A percentile compares a stretch with the other conserved stretches of the same genome.
Evolutionary conservation across 1,140 invertebrate genomes (phyloP).

Genomic region (Cyphomyrmex costatus): DNA sequence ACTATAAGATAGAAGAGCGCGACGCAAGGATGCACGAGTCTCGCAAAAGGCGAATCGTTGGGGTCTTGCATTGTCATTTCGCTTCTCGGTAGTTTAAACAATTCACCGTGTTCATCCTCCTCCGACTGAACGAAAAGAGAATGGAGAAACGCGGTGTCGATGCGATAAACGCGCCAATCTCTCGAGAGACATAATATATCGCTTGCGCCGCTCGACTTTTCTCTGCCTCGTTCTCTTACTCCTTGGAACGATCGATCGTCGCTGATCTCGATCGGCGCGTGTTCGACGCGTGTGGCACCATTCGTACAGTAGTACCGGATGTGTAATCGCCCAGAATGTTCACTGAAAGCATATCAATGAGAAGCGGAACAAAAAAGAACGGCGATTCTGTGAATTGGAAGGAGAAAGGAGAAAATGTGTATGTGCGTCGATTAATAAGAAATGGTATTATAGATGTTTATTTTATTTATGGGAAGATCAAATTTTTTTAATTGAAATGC

Average conservation of each 20-base stretch:
- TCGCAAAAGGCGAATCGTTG: conserved; percentile 6
- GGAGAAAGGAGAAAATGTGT: not conserved
- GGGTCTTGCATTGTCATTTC: conserved; percentile 26
- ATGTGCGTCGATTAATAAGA: not conserved
- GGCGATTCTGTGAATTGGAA: not conserved
- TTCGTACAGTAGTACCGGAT: not conserved
- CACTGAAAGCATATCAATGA: not conserved
- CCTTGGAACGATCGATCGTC: not conserved
- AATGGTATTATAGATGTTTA: not conserved
- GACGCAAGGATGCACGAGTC: not conserved
- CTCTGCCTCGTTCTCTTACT: not conserved
- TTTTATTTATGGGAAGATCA: not conserved
- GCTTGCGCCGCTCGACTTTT: conserved; percentile 2
- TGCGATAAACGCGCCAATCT: conserved; percentile 39
- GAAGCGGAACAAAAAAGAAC: not conserved
- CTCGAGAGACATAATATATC: conserved; percentile 43
- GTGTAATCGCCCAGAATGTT: not conserved
- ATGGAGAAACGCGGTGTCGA: conserved; percentile 23
- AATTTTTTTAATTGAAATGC: not conserved
- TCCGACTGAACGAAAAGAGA: conserved; percentile 12
- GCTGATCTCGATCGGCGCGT: conserved; percentile 27
- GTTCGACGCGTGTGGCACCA: not conserved
- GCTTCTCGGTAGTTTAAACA: conserved; percentile 37
- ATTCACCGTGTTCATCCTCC: conserved; percentile 37
- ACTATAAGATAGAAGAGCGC: conserved; percentile 33